phyloP scores from a whole-genome alignment of 2,888 invertebrate species.

The Trimorus sp. region DNA sequence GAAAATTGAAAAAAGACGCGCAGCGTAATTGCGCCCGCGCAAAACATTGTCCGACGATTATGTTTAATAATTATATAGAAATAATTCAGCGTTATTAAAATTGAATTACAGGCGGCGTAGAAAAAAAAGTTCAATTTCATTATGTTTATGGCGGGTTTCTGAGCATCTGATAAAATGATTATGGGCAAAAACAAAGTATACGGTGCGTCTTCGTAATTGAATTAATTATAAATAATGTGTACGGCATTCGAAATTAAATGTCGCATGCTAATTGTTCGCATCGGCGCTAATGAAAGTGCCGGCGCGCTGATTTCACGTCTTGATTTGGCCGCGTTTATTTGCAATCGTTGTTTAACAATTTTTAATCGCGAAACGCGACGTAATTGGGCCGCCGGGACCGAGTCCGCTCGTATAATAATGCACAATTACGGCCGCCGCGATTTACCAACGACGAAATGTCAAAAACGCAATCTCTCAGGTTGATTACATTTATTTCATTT shows the following conservation, averaged over 20 bases:
- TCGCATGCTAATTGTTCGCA: constrained; percentile 48
- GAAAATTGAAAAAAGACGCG: constrained; percentile 64
- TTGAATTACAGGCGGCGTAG: constrained; percentile 38
- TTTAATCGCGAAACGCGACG: constrained; percentile 18
- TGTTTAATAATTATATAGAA: constrained; percentile 65
- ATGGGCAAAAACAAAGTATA: constrained; percentile 52
- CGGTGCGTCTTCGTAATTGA: constrained; percentile 51
- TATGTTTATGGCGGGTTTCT: constrained; percentile 57
- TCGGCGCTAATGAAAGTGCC: constrained; percentile 30
- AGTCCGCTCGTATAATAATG: constrained; percentile 27
- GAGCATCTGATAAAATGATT: constrained; percentile 56
- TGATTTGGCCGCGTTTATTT: constrained; percentile 26
- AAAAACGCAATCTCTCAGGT: constrained; percentile 19
- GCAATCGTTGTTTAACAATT: constrained; percentile 39
- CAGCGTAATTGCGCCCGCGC: constrained; percentile 53
- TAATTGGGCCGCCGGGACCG: constrained; percentile 24
- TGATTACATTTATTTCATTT: constrained; percentile 25
- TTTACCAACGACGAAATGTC: constrained; percentile 25
- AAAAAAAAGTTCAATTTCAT: constrained; percentile 58
- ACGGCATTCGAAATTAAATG: constrained; percentile 47
- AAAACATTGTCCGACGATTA: constrained; percentile 61
- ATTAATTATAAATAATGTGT: constrained; percentile 61
- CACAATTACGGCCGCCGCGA: constrained; percentile 25
- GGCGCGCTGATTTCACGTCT: constrained; percentile 23
- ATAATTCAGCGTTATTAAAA: constrained; percentile 61